Percentiles rank a stretch among this genome's conserved stretches.
Evolutionary conservation across 1,140 invertebrate species (phyloP).

Genomic region (Drosophila hydei): DNA sequence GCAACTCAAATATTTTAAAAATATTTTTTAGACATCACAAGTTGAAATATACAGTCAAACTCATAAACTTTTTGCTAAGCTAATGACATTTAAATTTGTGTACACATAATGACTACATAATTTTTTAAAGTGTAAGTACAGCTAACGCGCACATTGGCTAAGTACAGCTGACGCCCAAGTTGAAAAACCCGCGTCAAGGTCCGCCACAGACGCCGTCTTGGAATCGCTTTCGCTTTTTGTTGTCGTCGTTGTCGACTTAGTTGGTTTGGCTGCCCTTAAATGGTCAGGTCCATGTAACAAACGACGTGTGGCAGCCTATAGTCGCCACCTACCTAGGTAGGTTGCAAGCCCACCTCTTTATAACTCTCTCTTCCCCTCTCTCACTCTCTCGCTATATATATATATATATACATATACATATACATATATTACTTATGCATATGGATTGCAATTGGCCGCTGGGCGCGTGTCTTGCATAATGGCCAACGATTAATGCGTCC

Average conservation of each 20-base stretch:
- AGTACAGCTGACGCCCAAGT: conserved; percentile 42
- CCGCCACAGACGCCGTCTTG: conserved; percentile 40
- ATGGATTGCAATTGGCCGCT: conserved; percentile 63
- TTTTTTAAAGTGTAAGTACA: conserved; percentile 13
- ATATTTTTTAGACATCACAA: too few species aligned
- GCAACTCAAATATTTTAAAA: too few species aligned
- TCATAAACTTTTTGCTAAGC: neutral
- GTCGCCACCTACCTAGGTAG: conserved; percentile 21
- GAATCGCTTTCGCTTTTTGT: conserved; percentile 79
- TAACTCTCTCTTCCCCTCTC: neutral
- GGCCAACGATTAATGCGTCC: conserved; percentile 63
- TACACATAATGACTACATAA: neutral
- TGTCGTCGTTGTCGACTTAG: conserved; percentile 27
- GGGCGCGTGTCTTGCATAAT: conserved; percentile 81
- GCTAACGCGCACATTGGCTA: neutral
- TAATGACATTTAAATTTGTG: neutral
- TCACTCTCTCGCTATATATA: conserved; percentile 1
- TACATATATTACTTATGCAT: conserved; percentile 32
- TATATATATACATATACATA: neutral
- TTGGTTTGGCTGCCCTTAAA: conserved; percentile 43
- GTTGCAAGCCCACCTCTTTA: neutral
- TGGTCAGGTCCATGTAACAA: conserved; percentile 42
- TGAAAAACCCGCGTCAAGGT: conserved; percentile 79
- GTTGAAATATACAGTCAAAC: too few species aligned
- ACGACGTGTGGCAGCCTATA: conserved; percentile 38